phyloP scores from a whole-genome alignment of 2,797 vertebrate species.

The Gallirallus australis region DNA sequence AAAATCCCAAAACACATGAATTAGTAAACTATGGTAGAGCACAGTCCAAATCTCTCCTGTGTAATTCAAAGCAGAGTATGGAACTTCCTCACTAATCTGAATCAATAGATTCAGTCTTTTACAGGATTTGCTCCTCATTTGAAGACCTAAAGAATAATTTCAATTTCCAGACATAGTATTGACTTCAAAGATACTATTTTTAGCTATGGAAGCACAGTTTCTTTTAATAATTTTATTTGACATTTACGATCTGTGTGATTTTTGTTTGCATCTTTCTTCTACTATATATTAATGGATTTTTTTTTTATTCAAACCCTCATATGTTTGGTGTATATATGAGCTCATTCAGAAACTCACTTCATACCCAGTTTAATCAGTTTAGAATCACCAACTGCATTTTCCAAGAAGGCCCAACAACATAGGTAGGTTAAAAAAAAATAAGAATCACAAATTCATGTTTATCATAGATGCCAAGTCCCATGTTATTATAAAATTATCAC shows the following conservation, averaged over 20 bases:
- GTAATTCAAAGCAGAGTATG: no score
- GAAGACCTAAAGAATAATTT: background rate
- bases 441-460: background rate
- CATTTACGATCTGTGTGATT: background rate
- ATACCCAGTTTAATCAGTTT: background rate
- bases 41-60: background rate
- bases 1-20: background rate
- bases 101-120: background rate
- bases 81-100: no score
- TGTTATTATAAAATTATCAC: background rate
- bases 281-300: background rate
- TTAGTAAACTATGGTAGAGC: background rate
- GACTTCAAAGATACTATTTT: background rate
- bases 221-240: background rate
- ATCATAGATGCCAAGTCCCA: background rate
- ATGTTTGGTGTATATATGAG: background rate
- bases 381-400: background rate
- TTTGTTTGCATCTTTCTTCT: background rate
- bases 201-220: background rate
- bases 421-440: background rate
- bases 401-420: background rate
- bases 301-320: background rate
- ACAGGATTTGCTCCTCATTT: background rate
- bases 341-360: background rate
- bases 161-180: background rate